phyloP scores from a whole-genome alignment of 2,888 invertebrate species.

The Nephrotoma flavescens region DNA sequence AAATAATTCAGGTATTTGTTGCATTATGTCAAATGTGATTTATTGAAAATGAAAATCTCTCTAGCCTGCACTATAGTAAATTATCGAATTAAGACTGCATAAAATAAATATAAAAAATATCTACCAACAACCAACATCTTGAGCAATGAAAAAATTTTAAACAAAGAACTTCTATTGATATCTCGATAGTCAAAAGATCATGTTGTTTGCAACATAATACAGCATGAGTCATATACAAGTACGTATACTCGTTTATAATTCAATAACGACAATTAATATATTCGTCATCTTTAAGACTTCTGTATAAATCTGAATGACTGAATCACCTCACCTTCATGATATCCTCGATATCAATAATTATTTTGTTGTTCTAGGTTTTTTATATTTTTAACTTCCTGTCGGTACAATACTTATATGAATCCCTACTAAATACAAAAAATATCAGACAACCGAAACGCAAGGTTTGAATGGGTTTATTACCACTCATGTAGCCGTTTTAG shows the following conservation, averaged over 20 bases:
- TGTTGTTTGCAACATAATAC: not conserved
- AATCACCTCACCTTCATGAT: not conserved
- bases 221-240: not conserved
- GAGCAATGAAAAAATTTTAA: not conserved
- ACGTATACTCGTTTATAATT: not conserved
- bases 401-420: not conserved
- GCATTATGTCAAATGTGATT: too few relatives aligned
- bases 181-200: not conserved
- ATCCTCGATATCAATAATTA: too few relatives aligned
- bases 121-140: too few relatives aligned
- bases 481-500: too few relatives aligned
- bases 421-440: not conserved
- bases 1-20: too few relatives aligned
- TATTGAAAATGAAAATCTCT: too few relatives aligned
- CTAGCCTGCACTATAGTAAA: too few relatives aligned
- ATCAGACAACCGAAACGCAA: too few relatives aligned
- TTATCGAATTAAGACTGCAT: too few relatives aligned
- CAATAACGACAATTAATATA: not conserved
- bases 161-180: not conserved
- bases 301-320: not conserved
- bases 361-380: not conserved
- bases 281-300: not conserved
- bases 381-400: not conserved
- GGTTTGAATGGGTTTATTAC: too few relatives aligned
- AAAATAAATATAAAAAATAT: too few relatives aligned